Evolutionary conservation across 2,888 invertebrate genomes (phyloP).

Genomic region (Chymomyza procnemis): DNA sequence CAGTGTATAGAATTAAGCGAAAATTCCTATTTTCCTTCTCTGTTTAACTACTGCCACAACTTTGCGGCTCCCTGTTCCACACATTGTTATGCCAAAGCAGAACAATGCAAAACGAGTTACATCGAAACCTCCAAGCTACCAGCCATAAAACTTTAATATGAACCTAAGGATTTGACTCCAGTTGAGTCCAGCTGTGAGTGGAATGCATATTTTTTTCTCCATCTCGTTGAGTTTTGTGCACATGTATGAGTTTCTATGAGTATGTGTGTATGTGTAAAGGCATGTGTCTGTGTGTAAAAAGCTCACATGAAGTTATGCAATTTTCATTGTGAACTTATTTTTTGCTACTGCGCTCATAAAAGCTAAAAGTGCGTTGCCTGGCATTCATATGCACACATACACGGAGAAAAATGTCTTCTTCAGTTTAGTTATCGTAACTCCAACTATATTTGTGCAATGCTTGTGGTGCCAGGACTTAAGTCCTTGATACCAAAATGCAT

Average conservation of each 20-base stretch:
- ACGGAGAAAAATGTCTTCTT: background rate
- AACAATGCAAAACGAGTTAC: background rate
- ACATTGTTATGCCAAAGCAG: background rate
- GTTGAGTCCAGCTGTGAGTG: background rate
- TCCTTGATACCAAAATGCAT: no score
- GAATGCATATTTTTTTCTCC: background rate
- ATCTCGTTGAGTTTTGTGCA: slow-evolving; percentile 7
- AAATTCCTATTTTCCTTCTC: background rate
- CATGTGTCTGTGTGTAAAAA: slow-evolving; percentile 6
- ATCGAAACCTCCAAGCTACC: background rate
- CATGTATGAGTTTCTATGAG: background rate
- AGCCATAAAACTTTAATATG: slow-evolving; percentile 55
- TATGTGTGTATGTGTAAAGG: slow-evolving; percentile 16
- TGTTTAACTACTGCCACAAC: background rate
- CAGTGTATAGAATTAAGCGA: background rate
- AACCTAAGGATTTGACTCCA: background rate
- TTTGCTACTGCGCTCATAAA: slow-evolving; percentile 9
- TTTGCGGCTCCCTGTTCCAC: background rate
- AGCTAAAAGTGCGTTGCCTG: slow-evolving; percentile 15
- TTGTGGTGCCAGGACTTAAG: no score
- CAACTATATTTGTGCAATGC: no score
- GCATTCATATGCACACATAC: background rate
- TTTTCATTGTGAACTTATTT: slow-evolving; percentile 60
- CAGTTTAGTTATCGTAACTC: no score
- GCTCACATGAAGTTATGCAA: slow-evolving; percentile 55